These are phyloP conservation scores for Myotis daubentonii DNA, from an alignment of 2,797 vertebrate genomes.

Conservation along the genomic window DNA sequence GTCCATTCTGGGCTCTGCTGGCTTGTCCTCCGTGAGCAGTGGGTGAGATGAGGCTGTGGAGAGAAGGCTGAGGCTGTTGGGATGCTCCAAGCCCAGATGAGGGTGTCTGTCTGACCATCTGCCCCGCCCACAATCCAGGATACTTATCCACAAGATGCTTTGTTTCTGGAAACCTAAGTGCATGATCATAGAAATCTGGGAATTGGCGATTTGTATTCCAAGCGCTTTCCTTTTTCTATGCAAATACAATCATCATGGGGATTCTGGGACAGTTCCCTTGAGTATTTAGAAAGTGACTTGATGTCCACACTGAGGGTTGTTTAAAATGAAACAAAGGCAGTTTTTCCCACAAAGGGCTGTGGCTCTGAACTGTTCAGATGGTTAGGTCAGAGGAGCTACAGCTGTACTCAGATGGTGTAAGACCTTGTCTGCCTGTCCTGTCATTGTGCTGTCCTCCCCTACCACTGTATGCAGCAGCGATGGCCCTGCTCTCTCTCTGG, in stretches of 20 bases:
- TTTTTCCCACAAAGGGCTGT: not conserved
- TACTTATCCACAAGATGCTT: not conserved
- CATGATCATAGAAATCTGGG: not conserved
- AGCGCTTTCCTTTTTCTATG: not conserved
- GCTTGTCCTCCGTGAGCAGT: not conserved
- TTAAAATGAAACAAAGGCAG: not conserved
- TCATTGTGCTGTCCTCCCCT: accelerated
- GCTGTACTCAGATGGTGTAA: accelerated
- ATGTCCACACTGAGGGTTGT: not conserved
- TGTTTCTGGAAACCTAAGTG: not conserved
- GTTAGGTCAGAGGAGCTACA: not conserved
- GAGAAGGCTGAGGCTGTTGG: not conserved
- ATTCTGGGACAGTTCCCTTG: not conserved
- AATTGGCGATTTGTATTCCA: not conserved
- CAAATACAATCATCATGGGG: not conserved
- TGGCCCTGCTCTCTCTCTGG: not conserved
- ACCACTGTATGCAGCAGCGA: accelerated
- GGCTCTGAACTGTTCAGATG: not conserved
- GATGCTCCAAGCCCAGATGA: not conserved
- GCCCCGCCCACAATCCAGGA: accelerated
- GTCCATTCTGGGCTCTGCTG: not conserved
- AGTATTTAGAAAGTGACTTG: not conserved
- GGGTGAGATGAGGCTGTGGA: not conserved
- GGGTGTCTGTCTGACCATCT: not conserved
- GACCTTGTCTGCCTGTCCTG: accelerated